Percentiles rank a stretch among this genome's conserved stretches.
phyloP scores from a whole-genome alignment of 2,797 vertebrate species.

The Prionace glauca region DNA sequence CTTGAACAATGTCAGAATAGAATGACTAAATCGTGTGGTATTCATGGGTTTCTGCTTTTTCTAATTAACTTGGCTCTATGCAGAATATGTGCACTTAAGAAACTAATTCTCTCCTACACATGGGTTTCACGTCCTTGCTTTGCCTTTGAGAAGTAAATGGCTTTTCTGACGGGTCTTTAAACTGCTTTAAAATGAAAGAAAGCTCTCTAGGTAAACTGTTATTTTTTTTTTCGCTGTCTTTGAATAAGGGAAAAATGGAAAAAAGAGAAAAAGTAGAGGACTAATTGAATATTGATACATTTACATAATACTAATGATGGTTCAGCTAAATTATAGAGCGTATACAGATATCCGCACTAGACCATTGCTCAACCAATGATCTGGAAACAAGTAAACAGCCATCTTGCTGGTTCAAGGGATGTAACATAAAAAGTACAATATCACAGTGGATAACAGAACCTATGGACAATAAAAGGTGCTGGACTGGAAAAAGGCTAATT shows the following conservation, averaged over 20 bases:
- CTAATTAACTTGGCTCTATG: slow-evolving; percentile 70
- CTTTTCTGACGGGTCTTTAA: slow-evolving; percentile 45
- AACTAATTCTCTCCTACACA: slow-evolving; percentile 62
- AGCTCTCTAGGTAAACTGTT: neutral
- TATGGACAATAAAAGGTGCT: neutral
- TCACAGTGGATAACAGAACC: neutral
- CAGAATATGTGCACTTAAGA: slow-evolving; percentile 58
- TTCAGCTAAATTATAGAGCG: slow-evolving; percentile 5
- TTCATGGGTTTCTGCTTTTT: slow-evolving; percentile 68
- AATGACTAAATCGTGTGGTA: slow-evolving; percentile 67
- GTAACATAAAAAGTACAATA: neutral
- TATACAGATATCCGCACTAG: neutral
- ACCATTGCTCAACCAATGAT: neutral
- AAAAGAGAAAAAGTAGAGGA: neutral
- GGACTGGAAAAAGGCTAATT: neutral
- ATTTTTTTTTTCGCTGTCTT: neutral
- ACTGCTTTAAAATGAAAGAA: slow-evolving; percentile 21
- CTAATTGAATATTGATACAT: neutral
- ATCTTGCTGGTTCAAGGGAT: neutral
- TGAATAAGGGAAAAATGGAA: neutral
- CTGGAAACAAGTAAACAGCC: neutral
- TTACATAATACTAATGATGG: neutral
- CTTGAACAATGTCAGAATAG: slow-evolving; percentile 64
- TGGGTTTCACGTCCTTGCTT: slow-evolving; percentile 67
- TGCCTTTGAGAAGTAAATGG: slow-evolving; percentile 69